phyloP scores from a whole-genome alignment of 1,140 invertebrate species.

The Drosophila watanabei region DNA sequence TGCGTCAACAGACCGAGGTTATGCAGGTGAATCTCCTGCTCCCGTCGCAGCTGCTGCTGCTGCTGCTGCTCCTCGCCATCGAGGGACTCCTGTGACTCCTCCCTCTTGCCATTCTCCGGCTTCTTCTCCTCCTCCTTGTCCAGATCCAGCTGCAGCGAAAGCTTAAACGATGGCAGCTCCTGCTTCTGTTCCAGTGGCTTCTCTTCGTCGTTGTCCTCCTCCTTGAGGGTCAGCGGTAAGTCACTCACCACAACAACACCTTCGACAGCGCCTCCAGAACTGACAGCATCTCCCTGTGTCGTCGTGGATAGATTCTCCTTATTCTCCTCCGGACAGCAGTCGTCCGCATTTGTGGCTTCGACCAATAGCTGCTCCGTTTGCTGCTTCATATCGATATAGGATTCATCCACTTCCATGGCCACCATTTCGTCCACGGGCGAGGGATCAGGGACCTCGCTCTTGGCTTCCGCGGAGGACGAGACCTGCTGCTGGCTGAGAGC shows the following conservation, averaged over 20 bases:
- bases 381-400: slow-evolving; percentile 14
- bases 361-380: slow-evolving; percentile 14
- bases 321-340: slow-evolving; percentile 63
- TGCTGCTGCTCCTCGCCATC: too few relatives aligned
- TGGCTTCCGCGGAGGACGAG: neutral
- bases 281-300: neutral
- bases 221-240: slow-evolving; percentile 35
- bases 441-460: neutral
- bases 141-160: slow-evolving; percentile 6
- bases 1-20: slow-evolving; percentile 89
- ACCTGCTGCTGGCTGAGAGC: slow-evolving; percentile 54
- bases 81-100: slow-evolving; percentile 1
- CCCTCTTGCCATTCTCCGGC: slow-evolving; percentile 39
- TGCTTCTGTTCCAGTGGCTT: slow-evolving; percentile 48
- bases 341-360: neutral
- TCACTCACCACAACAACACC: slow-evolving; percentile 7
- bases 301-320: slow-evolving; percentile 70
- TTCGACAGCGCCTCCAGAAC: slow-evolving; percentile 16
- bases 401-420: slow-evolving; percentile 25
- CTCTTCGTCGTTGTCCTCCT: slow-evolving; percentile 56
- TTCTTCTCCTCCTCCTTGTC: slow-evolving; percentile 46
- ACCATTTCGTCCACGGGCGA: slow-evolving; percentile 20
- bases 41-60: slow-evolving; percentile 85
- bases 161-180: slow-evolving; percentile 7
- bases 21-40: slow-evolving; percentile 89